These are phyloP conservation scores for Sebastolobus altivelis DNA, from an alignment of 2,797 vertebrate species.

Conservation along the genomic window DNA sequence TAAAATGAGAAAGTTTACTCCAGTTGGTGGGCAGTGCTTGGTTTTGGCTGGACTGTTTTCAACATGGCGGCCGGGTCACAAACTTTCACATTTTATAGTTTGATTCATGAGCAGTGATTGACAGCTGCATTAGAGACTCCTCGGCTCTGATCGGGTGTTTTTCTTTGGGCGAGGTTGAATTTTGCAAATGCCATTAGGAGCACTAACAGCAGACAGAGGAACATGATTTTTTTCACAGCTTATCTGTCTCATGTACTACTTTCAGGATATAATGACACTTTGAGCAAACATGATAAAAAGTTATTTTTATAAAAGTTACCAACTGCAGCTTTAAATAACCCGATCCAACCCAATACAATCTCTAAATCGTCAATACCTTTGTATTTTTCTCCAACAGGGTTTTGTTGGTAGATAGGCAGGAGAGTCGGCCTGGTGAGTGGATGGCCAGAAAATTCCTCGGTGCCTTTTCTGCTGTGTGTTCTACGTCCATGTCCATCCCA, in stretches of 20 bases:
- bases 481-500: slow-evolving; percentile 80
- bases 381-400: slow-evolving; percentile 71
- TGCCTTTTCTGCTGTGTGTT: slow-evolving; percentile 69
- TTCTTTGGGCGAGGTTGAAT: too few species aligned
- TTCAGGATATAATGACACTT: background rate
- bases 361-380: slow-evolving; percentile 2
- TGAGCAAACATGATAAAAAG: background rate
- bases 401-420: slow-evolving; percentile 84
- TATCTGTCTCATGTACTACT: background rate
- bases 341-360: background rate
- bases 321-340: background rate
- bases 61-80: too few species aligned
- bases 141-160: too few species aligned
- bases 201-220: background rate
- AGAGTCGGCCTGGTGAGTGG: slow-evolving; percentile 85
- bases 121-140: background rate
- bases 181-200: background rate
- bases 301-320: background rate
- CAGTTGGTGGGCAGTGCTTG: too few species aligned
- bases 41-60: too few species aligned
- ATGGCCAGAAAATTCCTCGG: slow-evolving; percentile 79
- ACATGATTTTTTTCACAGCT: too few species aligned
- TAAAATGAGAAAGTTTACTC: too few species aligned
- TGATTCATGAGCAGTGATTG: background rate
- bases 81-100: background rate